Conservation (phyloP, 92 coral and sea anemone genomes). For the Nematostella vectensis region DNA sequence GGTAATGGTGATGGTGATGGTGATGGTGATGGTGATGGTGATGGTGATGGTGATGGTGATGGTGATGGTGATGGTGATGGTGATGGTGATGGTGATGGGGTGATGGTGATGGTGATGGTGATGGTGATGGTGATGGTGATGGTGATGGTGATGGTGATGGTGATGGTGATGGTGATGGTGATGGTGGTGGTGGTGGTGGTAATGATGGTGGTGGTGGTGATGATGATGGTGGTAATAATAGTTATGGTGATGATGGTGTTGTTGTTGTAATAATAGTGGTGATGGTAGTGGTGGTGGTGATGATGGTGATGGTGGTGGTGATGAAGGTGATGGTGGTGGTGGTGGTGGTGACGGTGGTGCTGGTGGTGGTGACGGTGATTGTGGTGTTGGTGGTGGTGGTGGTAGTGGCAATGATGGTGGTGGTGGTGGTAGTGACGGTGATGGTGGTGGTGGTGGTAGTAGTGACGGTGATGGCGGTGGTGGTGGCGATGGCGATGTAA, state of each 20-base stretch:
- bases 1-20: background rate
- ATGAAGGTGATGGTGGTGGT: no score
- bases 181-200: background rate
- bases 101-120: conserved; percentile 12
- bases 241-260: no score
- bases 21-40: conserved; percentile 2
- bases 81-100: no score
- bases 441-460: conserved; percentile 12
- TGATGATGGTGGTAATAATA: conserved; percentile 10
- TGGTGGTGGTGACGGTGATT: no score
- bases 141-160: conserved; percentile 6
- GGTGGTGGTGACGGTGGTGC: conserved; percentile 1
- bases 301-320: conserved; percentile 4
- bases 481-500: conserved; percentile 2
- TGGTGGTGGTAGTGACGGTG: conserved; percentile 8
- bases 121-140: conserved; percentile 2
- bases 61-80: conserved; percentile 10
- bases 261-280: no score
- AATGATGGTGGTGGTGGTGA: conserved; percentile 1
- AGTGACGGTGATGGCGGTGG: conserved; percentile 1
- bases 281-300: conserved; percentile 12
- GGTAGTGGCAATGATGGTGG: conserved; percentile 7
- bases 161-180: conserved; percentile 13
- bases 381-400: no score
- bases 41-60: background rate